Base-by-base conservation (phyloP, 2,113 vertebrate species). In the human (Homo sapiens) region DNA sequence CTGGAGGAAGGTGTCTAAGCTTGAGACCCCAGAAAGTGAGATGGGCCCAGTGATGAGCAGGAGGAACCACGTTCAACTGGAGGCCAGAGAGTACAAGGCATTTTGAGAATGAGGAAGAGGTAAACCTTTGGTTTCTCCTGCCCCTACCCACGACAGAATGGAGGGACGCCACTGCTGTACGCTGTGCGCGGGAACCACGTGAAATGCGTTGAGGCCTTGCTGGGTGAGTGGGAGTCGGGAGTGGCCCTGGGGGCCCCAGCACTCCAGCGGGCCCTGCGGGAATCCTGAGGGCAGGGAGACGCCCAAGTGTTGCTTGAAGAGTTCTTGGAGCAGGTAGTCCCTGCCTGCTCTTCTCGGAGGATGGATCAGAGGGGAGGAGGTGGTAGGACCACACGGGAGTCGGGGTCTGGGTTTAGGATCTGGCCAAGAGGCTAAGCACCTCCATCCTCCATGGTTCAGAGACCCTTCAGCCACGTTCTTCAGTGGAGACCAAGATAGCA, bases 121-220 rank as follows among this genome's bases (percentile, higher is more conserved):
- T 12, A 80, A 72, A 59, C 20, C 6, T 0, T 22, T 35, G 4
- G 59, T 81, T 11, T 68, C 80, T 84, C 72, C 22, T n/a, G 20
- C 25, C 12, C 7, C 52, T 16, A 22, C 66, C 85, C 27, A 32
- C 48, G 5, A 70, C 98, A 99, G 99, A 99, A 99, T 16, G 99
- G 99, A 5, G 99, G 99, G 78, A 99, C 99, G 0, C 99, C 99
- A 9, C 99, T 99, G 97, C 99, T 99, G 76, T 99, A 99, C 2
- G 99, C 99, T 2, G 99, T 99, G 68, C 98, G 99, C 0, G 99
- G 99, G 43, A 99, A 99, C 96, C 99, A 99, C 14, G 98, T 99
- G 94, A 99, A 99, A 98, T 99, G 99, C 16, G 99, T 99, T 0
- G 99, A 99, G 98, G 98, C 99, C 38, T 99, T 99, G 0, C 98